A percentile compares a stretch with the other conserved stretches of the same genome.
These are phyloP conservation scores for Pluvianellus socialis DNA, from an alignment of 2,113 vertebrate species.

Conservation along the genomic window DNA sequence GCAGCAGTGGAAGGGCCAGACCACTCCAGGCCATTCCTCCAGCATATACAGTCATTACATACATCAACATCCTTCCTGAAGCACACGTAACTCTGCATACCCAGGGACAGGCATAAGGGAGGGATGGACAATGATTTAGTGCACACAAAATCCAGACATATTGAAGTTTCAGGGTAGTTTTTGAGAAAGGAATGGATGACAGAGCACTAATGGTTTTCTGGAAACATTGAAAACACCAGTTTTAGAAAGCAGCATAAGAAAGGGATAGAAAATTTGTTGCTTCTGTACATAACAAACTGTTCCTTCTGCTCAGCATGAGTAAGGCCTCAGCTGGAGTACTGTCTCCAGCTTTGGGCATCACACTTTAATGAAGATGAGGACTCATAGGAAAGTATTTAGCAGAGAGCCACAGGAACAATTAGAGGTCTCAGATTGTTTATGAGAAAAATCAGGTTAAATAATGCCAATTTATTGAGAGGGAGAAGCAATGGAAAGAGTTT, in stretches of 20 bases:
- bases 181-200: not conserved
- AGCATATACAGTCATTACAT: not conserved
- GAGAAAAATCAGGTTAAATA: not conserved
- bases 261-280: not conserved
- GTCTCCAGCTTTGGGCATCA: not conserved
- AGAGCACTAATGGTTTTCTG: not conserved
- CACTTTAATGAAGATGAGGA: not conserved
- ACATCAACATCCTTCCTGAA: not conserved
- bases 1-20: not conserved
- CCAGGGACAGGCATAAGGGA: not conserved
- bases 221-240: not conserved
- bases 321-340: not conserved
- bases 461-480: not conserved
- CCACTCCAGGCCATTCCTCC: not conserved
- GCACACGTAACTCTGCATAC: accelerated
- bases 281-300: not conserved
- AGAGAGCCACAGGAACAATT: not conserved
- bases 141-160: not conserved
- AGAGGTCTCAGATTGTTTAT: not conserved
- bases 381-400: not conserved
- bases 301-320: not conserved
- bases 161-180: not conserved
- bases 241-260: not conserved
- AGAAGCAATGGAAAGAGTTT: not conserved
- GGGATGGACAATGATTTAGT: not conserved